These are phyloP conservation scores for Blastobasis adustella DNA, from an alignment of 2,888 invertebrate genomes.

Conservation along the genomic window DNA sequence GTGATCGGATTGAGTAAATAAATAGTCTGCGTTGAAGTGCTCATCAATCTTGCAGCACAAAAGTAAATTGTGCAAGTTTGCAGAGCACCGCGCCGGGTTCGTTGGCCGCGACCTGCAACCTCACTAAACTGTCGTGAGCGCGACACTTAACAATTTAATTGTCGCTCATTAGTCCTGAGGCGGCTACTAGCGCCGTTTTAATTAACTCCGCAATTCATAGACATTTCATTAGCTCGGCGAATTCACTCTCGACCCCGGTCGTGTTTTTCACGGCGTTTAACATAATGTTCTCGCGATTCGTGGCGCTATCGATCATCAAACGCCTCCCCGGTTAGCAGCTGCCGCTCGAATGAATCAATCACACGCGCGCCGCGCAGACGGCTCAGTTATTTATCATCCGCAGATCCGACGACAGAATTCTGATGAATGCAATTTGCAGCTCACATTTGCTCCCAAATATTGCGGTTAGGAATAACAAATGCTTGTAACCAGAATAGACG, in stretches of 20 bases:
- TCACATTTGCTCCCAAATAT: slow-evolving; percentile 24
- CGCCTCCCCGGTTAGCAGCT: slow-evolving; percentile 39
- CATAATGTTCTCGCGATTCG: slow-evolving; percentile 26
- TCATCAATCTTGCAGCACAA: slow-evolving; percentile 65
- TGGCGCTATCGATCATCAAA: slow-evolving; percentile 49
- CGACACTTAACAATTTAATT: slow-evolving; percentile 68
- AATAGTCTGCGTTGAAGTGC: slow-evolving; percentile 59
- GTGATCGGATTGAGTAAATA: slow-evolving; percentile 69
- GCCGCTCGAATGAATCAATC: slow-evolving; percentile 58
- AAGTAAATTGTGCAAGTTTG: slow-evolving; percentile 61
- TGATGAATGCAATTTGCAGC: slow-evolving; percentile 40
- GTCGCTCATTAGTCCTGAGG: slow-evolving; percentile 63
- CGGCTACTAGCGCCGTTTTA: slow-evolving; percentile 51
- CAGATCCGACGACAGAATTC: slow-evolving; percentile 39
- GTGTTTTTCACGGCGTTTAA: slow-evolving; percentile 23
- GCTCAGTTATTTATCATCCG: slow-evolving; percentile 53
- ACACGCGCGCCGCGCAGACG: slow-evolving; percentile 41
- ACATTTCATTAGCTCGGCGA: slow-evolving; percentile 45
- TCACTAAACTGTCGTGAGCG: slow-evolving; percentile 60
- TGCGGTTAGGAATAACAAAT: slow-evolving; percentile 28
- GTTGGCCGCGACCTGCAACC: slow-evolving; percentile 60
- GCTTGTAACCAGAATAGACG: slow-evolving; percentile 35
- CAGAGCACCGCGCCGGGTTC: slow-evolving; percentile 40
- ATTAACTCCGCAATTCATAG: slow-evolving; percentile 56
- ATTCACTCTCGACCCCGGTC: slow-evolving; percentile 13